Percentiles rank a stretch among this genome's conserved stretches.
phyloP scores from a whole-genome alignment of 2,888 invertebrate genomes.

The Tetheella fluctuosa region DNA sequence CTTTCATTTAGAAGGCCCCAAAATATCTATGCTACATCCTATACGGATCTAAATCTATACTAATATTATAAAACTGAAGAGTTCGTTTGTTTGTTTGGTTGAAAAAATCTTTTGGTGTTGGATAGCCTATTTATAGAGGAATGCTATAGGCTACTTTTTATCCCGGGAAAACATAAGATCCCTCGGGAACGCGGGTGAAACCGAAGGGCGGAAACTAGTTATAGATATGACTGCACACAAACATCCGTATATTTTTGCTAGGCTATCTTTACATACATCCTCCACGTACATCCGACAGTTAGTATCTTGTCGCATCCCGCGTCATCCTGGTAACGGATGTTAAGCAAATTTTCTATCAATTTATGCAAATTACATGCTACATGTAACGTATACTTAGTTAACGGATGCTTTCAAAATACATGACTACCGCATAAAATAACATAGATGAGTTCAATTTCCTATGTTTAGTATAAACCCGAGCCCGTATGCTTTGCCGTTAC shows the following conservation, averaged over 20 bases:
- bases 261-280: conserved; percentile 5
- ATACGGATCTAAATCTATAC: background rate
- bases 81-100: too few relatives aligned
- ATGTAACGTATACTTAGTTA: conserved; percentile 20
- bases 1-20: background rate
- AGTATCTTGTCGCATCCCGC: conserved; percentile 14
- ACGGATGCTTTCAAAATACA: conserved; percentile 49
- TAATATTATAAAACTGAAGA: too few relatives aligned
- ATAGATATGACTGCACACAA: background rate
- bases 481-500: conserved; percentile 64
- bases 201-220: too few relatives aligned
- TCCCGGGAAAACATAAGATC: too few relatives aligned
- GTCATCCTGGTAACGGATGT: conserved; percentile 47
- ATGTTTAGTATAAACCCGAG: conserved; percentile 43
- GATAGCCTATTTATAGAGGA: too few relatives aligned
- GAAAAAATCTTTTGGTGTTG: too few relatives aligned
- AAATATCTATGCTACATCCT: background rate
- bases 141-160: too few relatives aligned
- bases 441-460: conserved; percentile 41
- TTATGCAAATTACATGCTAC: conserved; percentile 53
- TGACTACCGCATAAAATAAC: conserved; percentile 37
- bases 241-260: background rate
- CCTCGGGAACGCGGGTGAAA: too few relatives aligned
- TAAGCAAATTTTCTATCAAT: conserved; percentile 44
- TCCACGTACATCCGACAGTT: conserved; percentile 1